Evolutionary conservation across 1,140 invertebrate genomes (phyloP), one percentile per base, ranked within the genome.

Genomic region (Drosophila athabasca): DNA sequence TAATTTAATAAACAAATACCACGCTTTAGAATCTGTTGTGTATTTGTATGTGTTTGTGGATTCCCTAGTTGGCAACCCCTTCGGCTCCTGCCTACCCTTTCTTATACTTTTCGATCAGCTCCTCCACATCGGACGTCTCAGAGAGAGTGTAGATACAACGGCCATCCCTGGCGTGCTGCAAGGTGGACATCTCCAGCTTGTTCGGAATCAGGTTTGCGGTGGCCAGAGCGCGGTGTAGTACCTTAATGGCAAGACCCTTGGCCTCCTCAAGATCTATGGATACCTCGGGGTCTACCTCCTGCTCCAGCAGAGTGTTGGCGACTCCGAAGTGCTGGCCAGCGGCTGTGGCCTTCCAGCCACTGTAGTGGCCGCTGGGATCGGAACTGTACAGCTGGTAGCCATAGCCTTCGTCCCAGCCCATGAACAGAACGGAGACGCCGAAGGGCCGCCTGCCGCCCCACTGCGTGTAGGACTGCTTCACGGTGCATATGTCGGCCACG

Each of bases 301-400:
- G 98, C 92, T 99, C 99, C 70, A 99, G 93, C 92, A 97, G 97
- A 2, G 98, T 99, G 26, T 99, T 96, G 24, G 98, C 98, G 76
- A 98, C 96, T 62, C 97, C 96, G 92, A 98, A 98, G 92, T 99
- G 99, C 91, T 99, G 99, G 53, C 99, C 99, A 92, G 99, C 99
- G 92, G 98, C 99, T 19, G 99, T 99, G 1, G 98, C 99, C 93
- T 99, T 99, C 99, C 98, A 99, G 2, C 99, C 99, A 77, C 98
- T 97, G 93, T 99, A 99, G 92, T 99, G 99, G 50, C 99, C 99
- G 93, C 98, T 99, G 6, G 99, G 99, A 93, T 99, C 99, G 35
- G 98, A 99, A 89, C 99, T 98, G 92, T 99, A 99, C 5, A 99
- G 93, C 92, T 99, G 99, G 92, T 98, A 99, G 6, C 98, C 98